A percentile compares a stretch with the other conserved stretches of the same genome.
Evolutionary conservation across 2,113 vertebrate genomes (phyloP).

Genomic region (Mirounga angustirostris): DNA sequence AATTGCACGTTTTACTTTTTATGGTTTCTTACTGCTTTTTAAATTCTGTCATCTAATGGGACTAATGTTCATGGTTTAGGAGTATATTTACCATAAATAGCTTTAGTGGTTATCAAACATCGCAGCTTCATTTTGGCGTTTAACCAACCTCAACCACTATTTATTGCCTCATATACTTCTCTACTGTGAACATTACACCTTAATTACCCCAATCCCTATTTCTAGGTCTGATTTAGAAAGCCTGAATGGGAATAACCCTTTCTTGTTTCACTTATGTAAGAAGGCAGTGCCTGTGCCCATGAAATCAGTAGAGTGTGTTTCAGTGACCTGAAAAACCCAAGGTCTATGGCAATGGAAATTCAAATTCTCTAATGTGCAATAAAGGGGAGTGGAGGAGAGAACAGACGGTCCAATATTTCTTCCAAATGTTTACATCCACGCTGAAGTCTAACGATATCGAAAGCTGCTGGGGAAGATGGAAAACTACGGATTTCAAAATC

Average conservation of each 20-base stretch:
- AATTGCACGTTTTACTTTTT: conserved; percentile 70
- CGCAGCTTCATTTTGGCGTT: conserved; percentile 31
- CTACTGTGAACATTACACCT: conserved; percentile 67
- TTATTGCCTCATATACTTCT: conserved; percentile 79
- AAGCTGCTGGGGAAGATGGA: not conserved
- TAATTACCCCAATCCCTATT: conserved; percentile 73
- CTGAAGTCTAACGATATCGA: not conserved
- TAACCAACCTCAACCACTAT: conserved; percentile 75
- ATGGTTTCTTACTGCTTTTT: conserved; percentile 73
- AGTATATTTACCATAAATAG: conserved; percentile 78
- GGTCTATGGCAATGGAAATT: not conserved
- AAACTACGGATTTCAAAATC: conserved; percentile 11
- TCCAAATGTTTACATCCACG: not conserved
- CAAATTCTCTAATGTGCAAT: not conserved
- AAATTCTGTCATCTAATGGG: conserved; percentile 75
- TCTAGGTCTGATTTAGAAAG: conserved; percentile 68
- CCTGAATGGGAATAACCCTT: conserved; percentile 55
- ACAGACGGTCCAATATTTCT: not conserved
- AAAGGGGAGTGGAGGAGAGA: not conserved
- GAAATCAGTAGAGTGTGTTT: conserved; percentile 55
- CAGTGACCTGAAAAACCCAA: conserved; percentile 57
- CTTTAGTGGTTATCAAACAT: conserved; percentile 69
- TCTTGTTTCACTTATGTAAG: conserved; percentile 56
- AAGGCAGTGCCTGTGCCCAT: not conserved
- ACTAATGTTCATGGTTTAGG: conserved; percentile 67